Base-by-base conservation (phyloP, 2,797 vertebrate genomes). In the Ctenopoma kingsleyae region DNA sequence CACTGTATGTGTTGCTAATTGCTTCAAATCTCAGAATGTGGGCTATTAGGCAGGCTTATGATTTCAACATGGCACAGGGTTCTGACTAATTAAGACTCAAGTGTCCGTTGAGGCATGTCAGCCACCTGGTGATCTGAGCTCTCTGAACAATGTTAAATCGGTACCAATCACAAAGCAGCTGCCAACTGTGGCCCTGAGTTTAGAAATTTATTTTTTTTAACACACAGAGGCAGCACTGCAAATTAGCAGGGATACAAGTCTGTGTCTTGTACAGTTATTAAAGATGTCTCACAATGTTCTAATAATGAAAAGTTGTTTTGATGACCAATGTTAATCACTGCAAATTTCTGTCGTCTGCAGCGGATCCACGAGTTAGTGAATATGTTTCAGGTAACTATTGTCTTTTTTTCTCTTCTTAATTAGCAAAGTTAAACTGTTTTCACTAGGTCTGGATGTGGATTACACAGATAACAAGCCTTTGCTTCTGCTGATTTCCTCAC, bases 281-380 rank as follows among this genome's bases (percentile, higher is more conserved):
- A 76, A 64, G 54, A 74, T 62, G 23, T 60, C 25, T 62, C 16
- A 11, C 48, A 49, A 27, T 25, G 66, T 3, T 44, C 44, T 74
- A 6, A 59, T 65, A 4, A 54, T 65, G 58, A 4, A 11, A 40
- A 52, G 11, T 62, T 58, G 53, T 63, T 73, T 44, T 66, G 44
- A 69, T 48, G 36, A 64, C 3, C n/a, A 9, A 9, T 19, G 8
- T 56, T 78, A 65, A 57, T 88, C 27, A 80, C 64, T 75, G 22
- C 16, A 27, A 55, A 59, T 71, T 63, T 75, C 57, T 90, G 73
- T 84, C 68, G 11, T 84, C 79, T 87, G 30, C 74, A 99, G 98
- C 97, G 75, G 98, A 99, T 88, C 98, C 98, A 50, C 95, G 97
- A 85, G 96, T 99, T 76, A 99, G 95, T 0, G 97, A 99, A 87